These are phyloP conservation scores for Lamellibrachia luymesi DNA, from an alignment of 1,140 invertebrate species.

Conservation along the genomic window DNA sequence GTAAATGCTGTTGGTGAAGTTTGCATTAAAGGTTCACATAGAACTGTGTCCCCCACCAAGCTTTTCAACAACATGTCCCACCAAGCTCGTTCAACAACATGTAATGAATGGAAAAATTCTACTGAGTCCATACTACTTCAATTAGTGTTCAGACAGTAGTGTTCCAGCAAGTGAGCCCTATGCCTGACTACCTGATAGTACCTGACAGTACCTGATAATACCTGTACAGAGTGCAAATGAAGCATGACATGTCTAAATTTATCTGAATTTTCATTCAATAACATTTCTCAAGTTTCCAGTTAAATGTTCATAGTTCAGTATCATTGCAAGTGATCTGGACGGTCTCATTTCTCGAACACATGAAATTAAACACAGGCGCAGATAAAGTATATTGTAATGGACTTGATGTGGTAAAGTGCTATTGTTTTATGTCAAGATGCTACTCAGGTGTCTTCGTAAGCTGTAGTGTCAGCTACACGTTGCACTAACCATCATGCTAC, in stretches of 20 bases:
- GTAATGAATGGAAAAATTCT: neutral
- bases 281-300: neutral
- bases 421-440: neutral
- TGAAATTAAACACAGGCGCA: neutral
- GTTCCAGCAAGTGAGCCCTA: neutral
- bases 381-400: neutral
- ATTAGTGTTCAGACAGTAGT: neutral
- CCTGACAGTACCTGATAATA: no score
- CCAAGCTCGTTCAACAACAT: neutral
- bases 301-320: neutral
- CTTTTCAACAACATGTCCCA: neutral
- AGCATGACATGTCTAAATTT: neutral
- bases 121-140: neutral
- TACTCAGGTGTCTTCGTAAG: neutral
- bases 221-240: no score
- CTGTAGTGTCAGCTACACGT: neutral
- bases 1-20: neutral
- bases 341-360: neutral
- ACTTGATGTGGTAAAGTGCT: neutral
- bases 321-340: neutral
- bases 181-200: no score
- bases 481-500: neutral
- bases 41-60: neutral
- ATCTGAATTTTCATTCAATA: neutral
- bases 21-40: neutral